These are phyloP conservation scores for Cephalotes varians DNA, from an alignment of 2,888 invertebrate species.

Conservation along the genomic window DNA sequence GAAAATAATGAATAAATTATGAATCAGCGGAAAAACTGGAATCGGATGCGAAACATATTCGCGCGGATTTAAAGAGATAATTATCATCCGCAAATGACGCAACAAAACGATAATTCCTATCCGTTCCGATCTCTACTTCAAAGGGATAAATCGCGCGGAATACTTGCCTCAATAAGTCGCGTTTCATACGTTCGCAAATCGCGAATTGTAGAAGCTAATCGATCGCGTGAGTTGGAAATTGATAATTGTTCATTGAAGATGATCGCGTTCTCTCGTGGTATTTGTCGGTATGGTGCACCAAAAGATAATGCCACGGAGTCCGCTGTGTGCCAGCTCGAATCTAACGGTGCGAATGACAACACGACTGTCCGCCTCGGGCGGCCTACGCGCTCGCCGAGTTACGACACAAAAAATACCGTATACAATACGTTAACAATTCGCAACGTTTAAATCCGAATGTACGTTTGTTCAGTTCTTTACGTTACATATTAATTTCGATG, in stretches of 20 bases:
- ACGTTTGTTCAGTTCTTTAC: not conserved
- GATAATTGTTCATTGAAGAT: not conserved
- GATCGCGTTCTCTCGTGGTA: not conserved
- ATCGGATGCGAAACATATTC: not conserved
- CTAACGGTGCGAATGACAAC: not conserved
- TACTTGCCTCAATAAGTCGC: not conserved
- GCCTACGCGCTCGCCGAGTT: not conserved
- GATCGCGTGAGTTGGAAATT: not conserved
- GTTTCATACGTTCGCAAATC: not conserved
- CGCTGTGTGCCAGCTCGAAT: not conserved
- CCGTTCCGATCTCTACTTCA: not conserved
- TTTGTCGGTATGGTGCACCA: too few relatives aligned
- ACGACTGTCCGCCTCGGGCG: too few relatives aligned
- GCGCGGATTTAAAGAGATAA: not conserved
- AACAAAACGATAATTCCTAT: not conserved
- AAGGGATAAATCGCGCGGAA: conserved; percentile 7
- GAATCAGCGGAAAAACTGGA: not conserved
- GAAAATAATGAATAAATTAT: not conserved
- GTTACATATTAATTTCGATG: not conserved
- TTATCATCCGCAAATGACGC: not conserved
- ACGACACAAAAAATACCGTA: not conserved
- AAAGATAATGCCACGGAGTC: not conserved
- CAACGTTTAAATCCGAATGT: not conserved
- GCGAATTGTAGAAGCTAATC: not conserved
- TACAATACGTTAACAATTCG: not conserved